Percentiles rank a stretch among this genome's conserved stretches.
Evolutionary conservation across 2,888 invertebrate genomes (phyloP).

Genomic region (Pheosia gnoma): DNA sequence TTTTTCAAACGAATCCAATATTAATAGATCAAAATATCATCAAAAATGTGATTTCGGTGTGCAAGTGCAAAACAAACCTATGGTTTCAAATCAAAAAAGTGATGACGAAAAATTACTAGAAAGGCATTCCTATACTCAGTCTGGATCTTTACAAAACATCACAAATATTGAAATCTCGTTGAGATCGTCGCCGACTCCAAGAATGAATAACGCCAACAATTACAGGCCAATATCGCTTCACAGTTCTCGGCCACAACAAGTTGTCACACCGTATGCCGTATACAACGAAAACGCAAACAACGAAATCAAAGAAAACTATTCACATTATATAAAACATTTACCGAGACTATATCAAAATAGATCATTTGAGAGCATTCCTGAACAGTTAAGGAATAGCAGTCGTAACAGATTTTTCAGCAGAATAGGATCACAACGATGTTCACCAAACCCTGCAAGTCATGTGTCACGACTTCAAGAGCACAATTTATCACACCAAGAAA

Average conservation of each 20-base stretch:
- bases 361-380: conserved; percentile 79
- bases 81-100: conserved; percentile 74
- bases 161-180: conserved; percentile 79
- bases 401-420: conserved; percentile 75
- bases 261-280: conserved; percentile 51
- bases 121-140: conserved; percentile 65
- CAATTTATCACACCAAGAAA: conserved; percentile 51
- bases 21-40: conserved; percentile 47
- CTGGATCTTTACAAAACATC: conserved; percentile 76
- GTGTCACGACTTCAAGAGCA: conserved; percentile 68
- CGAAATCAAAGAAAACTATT: conserved; percentile 73
- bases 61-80: conserved; percentile 61
- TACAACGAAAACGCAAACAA: conserved; percentile 66
- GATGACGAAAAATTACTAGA: conserved; percentile 81
- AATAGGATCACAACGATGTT: conserved; percentile 75
- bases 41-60: conserved; percentile 66
- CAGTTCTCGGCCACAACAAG: conserved; percentile 60
- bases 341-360: conserved; percentile 76
- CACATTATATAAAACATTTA: conserved; percentile 75
- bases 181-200: conserved; percentile 64
- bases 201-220: conserved; percentile 58
- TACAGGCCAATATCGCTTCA: conserved; percentile 79
- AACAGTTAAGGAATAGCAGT: conserved; percentile 72
- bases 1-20: conserved; percentile 41
- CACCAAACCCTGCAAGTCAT: conserved; percentile 61